A percentile compares a stretch with the other conserved stretches of the same genome.
Conservation (phyloP, 2,113 vertebrate genomes). For the Talpa occidentalis region DNA sequence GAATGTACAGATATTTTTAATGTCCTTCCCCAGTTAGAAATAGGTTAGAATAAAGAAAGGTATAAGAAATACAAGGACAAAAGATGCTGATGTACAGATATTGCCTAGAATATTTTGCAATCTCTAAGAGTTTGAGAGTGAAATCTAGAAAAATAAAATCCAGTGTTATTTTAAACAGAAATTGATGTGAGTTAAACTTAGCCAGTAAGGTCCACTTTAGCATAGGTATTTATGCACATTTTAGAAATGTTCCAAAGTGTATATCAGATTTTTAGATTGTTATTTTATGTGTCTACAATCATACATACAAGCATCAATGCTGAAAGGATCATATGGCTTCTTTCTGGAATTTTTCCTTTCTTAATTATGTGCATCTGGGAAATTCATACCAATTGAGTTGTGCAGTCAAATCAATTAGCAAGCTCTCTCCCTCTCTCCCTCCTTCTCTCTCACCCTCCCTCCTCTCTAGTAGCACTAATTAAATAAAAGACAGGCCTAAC, state of each 20-base stretch:
- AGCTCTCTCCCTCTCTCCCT: neutral
- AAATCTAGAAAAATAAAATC: neutral
- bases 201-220: neutral
- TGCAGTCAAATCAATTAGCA: neutral
- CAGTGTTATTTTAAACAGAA: neutral
- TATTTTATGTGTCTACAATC: slow-evolving; percentile 47
- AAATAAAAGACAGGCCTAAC: neutral
- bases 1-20: neutral
- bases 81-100: neutral
- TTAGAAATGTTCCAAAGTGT: neutral
- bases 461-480: neutral
- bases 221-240: neutral
- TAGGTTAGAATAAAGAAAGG: neutral
- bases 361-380: neutral
- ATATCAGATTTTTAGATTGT: neutral
- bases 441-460: neutral
- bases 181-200: neutral
- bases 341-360: neutral
- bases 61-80: neutral
- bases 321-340: neutral
- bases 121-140: neutral
- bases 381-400: neutral
- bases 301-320: neutral
- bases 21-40: neutral
- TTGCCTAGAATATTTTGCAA: neutral